Conservation (phyloP, 2,797 vertebrate genomes). For the Urocyon cinereoargenteus region DNA sequence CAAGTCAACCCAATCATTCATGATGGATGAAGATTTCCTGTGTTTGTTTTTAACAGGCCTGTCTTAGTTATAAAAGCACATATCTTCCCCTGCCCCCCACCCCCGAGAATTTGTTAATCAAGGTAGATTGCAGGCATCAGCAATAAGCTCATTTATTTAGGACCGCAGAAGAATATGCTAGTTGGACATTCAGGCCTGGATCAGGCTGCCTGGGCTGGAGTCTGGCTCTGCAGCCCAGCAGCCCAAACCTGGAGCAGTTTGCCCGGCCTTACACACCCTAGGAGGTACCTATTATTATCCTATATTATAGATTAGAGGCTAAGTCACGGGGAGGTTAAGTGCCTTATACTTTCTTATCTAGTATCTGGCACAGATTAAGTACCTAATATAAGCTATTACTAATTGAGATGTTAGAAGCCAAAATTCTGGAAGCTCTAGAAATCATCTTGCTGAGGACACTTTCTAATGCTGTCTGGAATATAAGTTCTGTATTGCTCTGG, state of each 20-base stretch:
- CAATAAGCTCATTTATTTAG: conserved; percentile 19
- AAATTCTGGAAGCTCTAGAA: not conserved
- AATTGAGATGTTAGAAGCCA: not conserved
- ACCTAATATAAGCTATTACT: not conserved
- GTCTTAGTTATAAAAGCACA: conserved; percentile 51
- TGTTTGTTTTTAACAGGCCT: conserved; percentile 37
- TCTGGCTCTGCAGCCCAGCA: not conserved
- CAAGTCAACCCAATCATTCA: not conserved
- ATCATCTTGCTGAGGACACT: not conserved
- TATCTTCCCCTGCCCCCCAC: not conserved
- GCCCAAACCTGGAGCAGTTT: not conserved
- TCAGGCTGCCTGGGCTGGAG: not conserved
- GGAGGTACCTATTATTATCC: not conserved
- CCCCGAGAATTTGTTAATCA: conserved; percentile 49
- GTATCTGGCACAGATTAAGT: not conserved
- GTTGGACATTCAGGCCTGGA: not conserved
- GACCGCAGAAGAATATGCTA: not conserved
- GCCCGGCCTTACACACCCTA: not conserved
- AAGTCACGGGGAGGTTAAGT: not conserved
- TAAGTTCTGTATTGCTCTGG: not conserved
- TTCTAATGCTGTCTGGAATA: not conserved
- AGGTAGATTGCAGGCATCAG: conserved; percentile 37
- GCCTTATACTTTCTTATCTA: not conserved
- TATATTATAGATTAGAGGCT: not conserved
- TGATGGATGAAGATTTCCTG: conserved; percentile 24